phyloP scores from a whole-genome alignment of 2,888 invertebrate species.

The Cephus spinipes region DNA sequence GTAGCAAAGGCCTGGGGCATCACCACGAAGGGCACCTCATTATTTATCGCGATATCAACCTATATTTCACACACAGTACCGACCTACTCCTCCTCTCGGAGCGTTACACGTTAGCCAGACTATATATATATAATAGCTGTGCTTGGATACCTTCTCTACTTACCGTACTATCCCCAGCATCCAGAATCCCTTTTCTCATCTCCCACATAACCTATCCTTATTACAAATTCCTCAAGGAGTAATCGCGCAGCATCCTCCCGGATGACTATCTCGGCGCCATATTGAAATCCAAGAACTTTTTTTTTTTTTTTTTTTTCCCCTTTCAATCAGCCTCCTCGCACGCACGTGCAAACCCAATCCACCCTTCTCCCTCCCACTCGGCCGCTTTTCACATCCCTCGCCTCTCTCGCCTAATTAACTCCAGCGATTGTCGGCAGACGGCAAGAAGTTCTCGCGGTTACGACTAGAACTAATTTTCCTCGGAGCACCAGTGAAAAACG shows the following conservation, averaged over 20 bases:
- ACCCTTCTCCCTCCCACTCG: background rate
- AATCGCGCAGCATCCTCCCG: background rate
- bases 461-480: slow-evolving; percentile 47
- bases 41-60: slow-evolving; percentile 65
- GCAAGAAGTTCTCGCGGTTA: slow-evolving; percentile 32
- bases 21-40: slow-evolving; percentile 61
- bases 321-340: slow-evolving; percentile 4
- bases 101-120: no score
- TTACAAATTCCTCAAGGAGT: background rate
- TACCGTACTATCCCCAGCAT: background rate
- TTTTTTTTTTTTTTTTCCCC: background rate
- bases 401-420: slow-evolving; percentile 46
- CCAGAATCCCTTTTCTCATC: slow-evolving; percentile 1
- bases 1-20: slow-evolving; percentile 61
- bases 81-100: slow-evolving; percentile 18
- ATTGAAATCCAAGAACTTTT: background rate
- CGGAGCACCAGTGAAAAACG: slow-evolving; percentile 14
- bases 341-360: background rate
- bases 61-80: slow-evolving; percentile 59
- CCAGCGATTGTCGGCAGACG: slow-evolving; percentile 41
- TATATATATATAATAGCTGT: background rate
- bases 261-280: background rate
- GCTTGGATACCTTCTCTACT: background rate
- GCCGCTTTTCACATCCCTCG: slow-evolving; percentile 20
- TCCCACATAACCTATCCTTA: background rate